A percentile compares a stretch with the other conserved stretches of the same genome.
Conservation (phyloP, 2,888 invertebrate genomes). For the Ochlodes sylvanus region DNA sequence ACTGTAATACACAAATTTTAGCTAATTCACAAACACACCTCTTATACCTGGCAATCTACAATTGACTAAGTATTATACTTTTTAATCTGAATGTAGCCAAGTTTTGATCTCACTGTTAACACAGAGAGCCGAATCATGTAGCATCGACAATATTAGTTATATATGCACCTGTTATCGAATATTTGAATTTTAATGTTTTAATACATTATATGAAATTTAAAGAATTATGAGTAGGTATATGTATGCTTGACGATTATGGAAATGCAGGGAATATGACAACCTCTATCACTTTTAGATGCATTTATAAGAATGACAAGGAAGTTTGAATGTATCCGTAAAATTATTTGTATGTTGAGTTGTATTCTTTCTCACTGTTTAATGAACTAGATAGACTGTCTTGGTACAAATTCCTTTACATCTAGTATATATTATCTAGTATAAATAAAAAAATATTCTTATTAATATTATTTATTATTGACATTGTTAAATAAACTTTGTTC, state of each 20-base stretch:
- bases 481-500: conserved; percentile 71
- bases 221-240: too few species aligned
- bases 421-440: conserved; percentile 26
- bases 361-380: conserved; percentile 6
- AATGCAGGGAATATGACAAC: conserved; percentile 15
- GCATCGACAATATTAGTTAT: not conserved
- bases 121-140: not conserved
- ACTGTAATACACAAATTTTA: too few species aligned
- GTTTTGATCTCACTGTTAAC: too few species aligned
- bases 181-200: not conserved
- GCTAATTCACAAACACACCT: too few species aligned
- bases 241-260: conserved; percentile 5
- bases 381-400: conserved; percentile 25
- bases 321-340: conserved; percentile 2
- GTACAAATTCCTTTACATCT: conserved; percentile 30
- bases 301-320: conserved; percentile 9
- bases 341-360: conserved; percentile 8
- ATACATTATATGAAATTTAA: not conserved
- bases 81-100: too few species aligned
- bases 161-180: conserved; percentile 1
- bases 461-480: conserved; percentile 66
- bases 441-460: conserved; percentile 46
- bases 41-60: too few species aligned
- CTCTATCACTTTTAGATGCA: conserved; percentile 25
- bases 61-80: too few species aligned